These are phyloP conservation scores for Xylota sylvarum DNA, from an alignment of 2,888 invertebrate genomes.

Conservation along the genomic window DNA sequence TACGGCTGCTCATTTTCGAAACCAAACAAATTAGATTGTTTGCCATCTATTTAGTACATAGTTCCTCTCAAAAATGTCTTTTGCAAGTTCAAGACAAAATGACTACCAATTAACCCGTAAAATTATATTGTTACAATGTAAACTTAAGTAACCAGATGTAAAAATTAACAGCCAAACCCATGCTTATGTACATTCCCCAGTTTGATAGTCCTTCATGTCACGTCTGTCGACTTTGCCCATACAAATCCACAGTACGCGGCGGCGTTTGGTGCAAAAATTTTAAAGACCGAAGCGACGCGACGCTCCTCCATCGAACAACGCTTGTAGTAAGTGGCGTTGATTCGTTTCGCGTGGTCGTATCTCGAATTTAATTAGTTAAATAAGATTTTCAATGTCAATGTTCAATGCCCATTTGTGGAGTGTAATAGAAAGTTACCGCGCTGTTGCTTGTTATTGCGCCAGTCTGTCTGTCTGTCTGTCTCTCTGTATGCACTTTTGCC, in stretches of 20 bases:
- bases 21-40: too few species aligned
- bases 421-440: constrained; percentile 68
- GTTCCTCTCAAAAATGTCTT: too few species aligned
- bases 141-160: too few species aligned
- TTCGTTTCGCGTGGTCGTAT: constrained; percentile 71
- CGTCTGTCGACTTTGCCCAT: constrained; percentile 50
- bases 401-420: constrained; percentile 74
- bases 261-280: constrained; percentile 4
- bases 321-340: constrained; percentile 36
- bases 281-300: not conserved
- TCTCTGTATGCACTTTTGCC: constrained; percentile 8
- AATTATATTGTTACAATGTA: too few species aligned
- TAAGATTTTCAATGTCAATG: constrained; percentile 77
- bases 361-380: constrained; percentile 75
- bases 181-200: not conserved
- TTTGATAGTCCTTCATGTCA: constrained; percentile 33
- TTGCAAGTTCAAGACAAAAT: too few species aligned
- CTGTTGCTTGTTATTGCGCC: constrained; percentile 45
- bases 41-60: too few species aligned
- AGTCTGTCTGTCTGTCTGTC: constrained; percentile 31
- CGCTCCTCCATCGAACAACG: constrained; percentile 39
- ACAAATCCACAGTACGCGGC: constrained; percentile 9
- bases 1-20: too few species aligned
- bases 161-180: not conserved
- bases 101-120: not conserved